These are phyloP conservation scores for Geotrypetes seraphini DNA, from an alignment of 2,797 vertebrate genomes.

Conservation along the genomic window DNA sequence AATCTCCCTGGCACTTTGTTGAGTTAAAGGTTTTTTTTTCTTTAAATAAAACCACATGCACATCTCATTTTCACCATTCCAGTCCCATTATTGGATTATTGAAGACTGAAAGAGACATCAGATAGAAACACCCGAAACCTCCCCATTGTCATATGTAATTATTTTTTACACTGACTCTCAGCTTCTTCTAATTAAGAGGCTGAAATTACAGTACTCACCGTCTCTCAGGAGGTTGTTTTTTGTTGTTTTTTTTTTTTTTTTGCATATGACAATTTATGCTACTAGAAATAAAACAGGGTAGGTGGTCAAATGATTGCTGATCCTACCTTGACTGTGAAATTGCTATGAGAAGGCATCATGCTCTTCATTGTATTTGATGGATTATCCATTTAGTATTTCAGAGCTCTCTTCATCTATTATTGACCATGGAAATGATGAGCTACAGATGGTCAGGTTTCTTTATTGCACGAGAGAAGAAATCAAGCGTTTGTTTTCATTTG, in stretches of 20 bases:
- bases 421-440: conserved; percentile 25
- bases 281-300: conserved; percentile 15
- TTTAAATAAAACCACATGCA: conserved; percentile 17
- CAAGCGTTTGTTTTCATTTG: conserved; percentile 25
- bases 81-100: conserved; percentile 6
- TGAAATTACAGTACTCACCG: conserved; percentile 10
- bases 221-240: conserved; percentile 19
- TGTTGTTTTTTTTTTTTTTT: conserved; percentile 32
- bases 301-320: conserved; percentile 13
- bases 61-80: conserved; percentile 1
- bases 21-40: conserved; percentile 20
- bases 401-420: conserved; percentile 26
- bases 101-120: background rate
- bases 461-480: conserved; percentile 7
- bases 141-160: conserved; percentile 6
- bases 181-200: conserved; percentile 27
- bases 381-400: conserved; percentile 23
- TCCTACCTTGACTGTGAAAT: conserved; percentile 18
- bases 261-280: conserved; percentile 6
- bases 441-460: conserved; percentile 22
- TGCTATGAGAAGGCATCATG: conserved; percentile 16
- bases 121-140: conserved; percentile 17
- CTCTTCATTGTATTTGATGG: conserved; percentile 15
- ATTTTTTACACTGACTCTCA: conserved; percentile 9
- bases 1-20: conserved; percentile 12